These are phyloP conservation scores for Ylistrum balloti DNA, from an alignment of 1,140 invertebrate species.

Conservation along the genomic window DNA sequence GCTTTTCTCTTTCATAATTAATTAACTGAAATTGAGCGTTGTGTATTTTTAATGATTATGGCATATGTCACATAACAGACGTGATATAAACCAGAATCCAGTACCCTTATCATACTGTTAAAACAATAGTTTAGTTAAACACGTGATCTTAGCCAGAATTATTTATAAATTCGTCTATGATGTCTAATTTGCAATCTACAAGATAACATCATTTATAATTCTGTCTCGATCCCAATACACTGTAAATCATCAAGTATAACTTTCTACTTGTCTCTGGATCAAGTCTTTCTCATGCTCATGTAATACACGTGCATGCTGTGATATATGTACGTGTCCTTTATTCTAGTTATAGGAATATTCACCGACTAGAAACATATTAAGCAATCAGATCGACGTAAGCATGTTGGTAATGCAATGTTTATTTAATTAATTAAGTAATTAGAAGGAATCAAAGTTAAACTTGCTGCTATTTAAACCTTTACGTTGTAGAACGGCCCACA, in stretches of 20 bases:
- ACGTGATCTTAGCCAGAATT: neutral
- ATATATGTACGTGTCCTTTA: neutral
- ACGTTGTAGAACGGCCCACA: neutral
- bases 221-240: neutral
- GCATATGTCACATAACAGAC: neutral
- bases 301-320: neutral
- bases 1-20: neutral
- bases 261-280: neutral
- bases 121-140: neutral
- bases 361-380: neutral
- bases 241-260: neutral
- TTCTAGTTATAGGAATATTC: neutral
- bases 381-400: neutral
- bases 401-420: neutral
- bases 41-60: neutral
- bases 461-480: neutral
- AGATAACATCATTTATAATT: neutral
- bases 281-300: neutral
- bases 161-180: too few species aligned
- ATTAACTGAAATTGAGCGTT: neutral
- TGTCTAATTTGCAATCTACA: neutral
- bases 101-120: neutral
- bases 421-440: constrained; percentile 27
- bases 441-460: neutral
- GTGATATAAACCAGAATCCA: neutral